Evolutionary conservation across 1,140 invertebrate genomes (phyloP).

Genomic region (Dendrolimus punctatus): DNA sequence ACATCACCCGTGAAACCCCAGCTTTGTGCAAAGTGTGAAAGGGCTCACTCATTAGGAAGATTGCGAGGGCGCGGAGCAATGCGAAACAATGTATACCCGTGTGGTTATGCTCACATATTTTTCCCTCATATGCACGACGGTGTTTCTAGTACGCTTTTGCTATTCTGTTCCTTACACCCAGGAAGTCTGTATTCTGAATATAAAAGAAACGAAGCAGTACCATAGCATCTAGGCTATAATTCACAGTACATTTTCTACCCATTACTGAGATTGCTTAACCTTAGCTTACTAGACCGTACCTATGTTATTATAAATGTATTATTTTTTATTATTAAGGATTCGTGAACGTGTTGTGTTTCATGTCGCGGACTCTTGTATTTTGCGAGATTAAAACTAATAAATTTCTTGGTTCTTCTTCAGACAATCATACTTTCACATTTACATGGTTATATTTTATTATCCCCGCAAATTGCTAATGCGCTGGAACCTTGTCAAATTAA

Average conservation of each 20-base stretch:
- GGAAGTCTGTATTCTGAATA: slow-evolving; percentile 38
- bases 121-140: slow-evolving; percentile 29
- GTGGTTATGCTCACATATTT: slow-evolving; percentile 35
- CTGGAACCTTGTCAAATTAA: too few species aligned
- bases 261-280: slow-evolving; percentile 41
- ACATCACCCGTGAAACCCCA: slow-evolving; percentile 61
- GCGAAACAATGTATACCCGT: slow-evolving; percentile 43
- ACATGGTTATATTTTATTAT: too few species aligned
- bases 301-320: too few species aligned
- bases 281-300: too few species aligned
- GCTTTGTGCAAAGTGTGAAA: slow-evolving; percentile 67
- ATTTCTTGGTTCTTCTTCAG: too few species aligned
- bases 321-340: too few species aligned
- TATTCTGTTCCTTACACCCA: slow-evolving; percentile 24
- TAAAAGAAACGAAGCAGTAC: slow-evolving; percentile 34
- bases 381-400: too few species aligned
- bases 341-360: too few species aligned
- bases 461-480: too few species aligned
- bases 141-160: slow-evolving; percentile 36
- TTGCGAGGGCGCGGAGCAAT: slow-evolving; percentile 55
- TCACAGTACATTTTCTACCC: slow-evolving; percentile 29
- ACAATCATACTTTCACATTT: too few species aligned
- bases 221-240: slow-evolving; percentile 38
- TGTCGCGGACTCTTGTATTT: too few species aligned
- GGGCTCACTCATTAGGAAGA: slow-evolving; percentile 71